Base-by-base conservation (phyloP, 2,888 invertebrate species). In the Melieria omissa region DNA sequence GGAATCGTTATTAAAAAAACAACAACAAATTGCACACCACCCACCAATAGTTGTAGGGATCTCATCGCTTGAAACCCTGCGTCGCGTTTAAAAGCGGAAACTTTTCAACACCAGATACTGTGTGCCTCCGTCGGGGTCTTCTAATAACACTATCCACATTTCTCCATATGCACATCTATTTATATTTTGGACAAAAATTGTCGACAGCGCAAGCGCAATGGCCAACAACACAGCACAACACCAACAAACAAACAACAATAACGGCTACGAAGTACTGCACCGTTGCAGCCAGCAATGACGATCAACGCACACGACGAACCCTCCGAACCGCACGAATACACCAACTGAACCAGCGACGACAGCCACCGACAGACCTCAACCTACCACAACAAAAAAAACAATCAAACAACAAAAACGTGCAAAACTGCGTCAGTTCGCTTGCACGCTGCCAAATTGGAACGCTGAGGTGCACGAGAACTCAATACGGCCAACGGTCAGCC, bases 31-130 rank as follows among this genome's bases (percentile, higher is more conserved):
- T 29, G 29, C 29, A 29, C 29, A 64, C 74, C 84, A 87, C 87
- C 86, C 84, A 87, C 87, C 87, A 87, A 83, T 79, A 87, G 80
- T 80, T 82, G 83, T 77, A 86, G 85, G 86, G 86, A 86, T 86
- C 84, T 85, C 87, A 87, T 87, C 76, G 74, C 83, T 81, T 83
- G 79, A 82, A 83, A 82, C 85, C 85, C 85, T 83, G 80, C 79
- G 81, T 80, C 85, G 84, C 84, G 84, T 80, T 79, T 78, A 78
- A 83, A 81, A 80, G 75, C 76, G 78, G 75, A 76, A 78, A 77
- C 78, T 77, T 69, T 76, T 79, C 73, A 78, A 75, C 79, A 81
- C 83, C 82, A 82, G 78, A 81, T 77, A 80, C 78, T 83, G 81
- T 75, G 66, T 84, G 82, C 84, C 84, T 83, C 84, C 83, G 84